Conservation (phyloP, 2,888 invertebrate genomes). For the Pachydiplax longipennis region DNA sequence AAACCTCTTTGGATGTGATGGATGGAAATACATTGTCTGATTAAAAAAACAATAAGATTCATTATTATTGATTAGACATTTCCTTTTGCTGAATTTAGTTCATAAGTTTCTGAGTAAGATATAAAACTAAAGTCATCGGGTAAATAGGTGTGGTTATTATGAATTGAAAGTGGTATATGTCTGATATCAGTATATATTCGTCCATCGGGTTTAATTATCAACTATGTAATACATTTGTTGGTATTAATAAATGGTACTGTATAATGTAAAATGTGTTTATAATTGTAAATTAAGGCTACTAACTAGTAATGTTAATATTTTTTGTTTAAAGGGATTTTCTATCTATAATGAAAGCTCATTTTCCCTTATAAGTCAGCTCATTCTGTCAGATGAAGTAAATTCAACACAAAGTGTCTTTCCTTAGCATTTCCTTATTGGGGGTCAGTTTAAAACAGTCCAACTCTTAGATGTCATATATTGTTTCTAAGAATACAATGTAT, state of each 20-base stretch:
- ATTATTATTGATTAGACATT: conserved; percentile 8
- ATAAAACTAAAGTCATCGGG: not conserved
- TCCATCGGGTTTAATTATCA: not conserved
- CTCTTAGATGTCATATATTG: too few species aligned
- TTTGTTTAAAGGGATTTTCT: too few species aligned
- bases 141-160: not conserved
- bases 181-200: not conserved
- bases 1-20: not conserved
- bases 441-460: too few species aligned
- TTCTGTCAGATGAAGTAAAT: too few species aligned
- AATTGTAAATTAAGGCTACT: too few species aligned
- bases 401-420: too few species aligned
- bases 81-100: not conserved
- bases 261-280: not conserved
- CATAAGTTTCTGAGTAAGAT: not conserved
- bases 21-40: not conserved
- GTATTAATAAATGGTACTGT: conserved; percentile 19
- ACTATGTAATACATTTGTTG: not conserved
- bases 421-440: too few species aligned
- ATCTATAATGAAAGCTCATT: too few species aligned
- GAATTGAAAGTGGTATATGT: not conserved
- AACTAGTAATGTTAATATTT: too few species aligned
- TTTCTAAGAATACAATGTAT: too few species aligned
- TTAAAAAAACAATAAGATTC: not conserved
- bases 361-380: too few species aligned